Evolutionary conservation across 1,140 invertebrate genomes (phyloP).

Genomic region (Orchestia grillus): DNA sequence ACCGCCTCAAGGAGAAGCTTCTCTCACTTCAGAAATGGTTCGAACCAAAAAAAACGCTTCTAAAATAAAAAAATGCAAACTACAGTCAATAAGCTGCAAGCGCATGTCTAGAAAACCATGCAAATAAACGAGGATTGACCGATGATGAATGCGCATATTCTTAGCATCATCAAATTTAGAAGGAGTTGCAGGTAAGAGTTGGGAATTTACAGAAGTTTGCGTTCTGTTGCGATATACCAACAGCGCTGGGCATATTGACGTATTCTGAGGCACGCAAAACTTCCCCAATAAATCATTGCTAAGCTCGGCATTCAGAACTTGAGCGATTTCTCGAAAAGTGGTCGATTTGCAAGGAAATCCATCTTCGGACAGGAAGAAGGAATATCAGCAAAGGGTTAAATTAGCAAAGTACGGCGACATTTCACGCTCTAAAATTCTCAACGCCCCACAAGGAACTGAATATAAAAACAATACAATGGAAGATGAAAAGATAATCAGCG

Average conservation of each 20-base stretch:
- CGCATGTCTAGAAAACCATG: background rate
- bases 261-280: constrained; percentile 5
- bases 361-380: background rate
- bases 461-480: background rate
- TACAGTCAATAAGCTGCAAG: background rate
- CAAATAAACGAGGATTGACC: background rate
- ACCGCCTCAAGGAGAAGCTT: background rate
- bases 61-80: background rate
- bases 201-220: background rate
- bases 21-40: background rate
- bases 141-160: background rate
- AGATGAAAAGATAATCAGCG: background rate
- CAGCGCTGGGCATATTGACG: constrained; percentile 29
- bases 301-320: constrained; percentile 39
- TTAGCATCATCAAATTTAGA: background rate
- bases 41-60: background rate
- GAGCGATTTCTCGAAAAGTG: constrained; percentile 39
- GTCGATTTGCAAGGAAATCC: constrained; percentile 28
- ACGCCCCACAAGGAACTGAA: background rate
- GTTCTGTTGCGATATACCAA: background rate
- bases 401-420: background rate
- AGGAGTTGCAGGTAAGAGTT: background rate
- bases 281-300: constrained; percentile 34
- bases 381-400: background rate
- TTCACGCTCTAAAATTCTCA: background rate